Conservation (phyloP, 2,113 vertebrate genomes). For the Columbina picui region DNA sequence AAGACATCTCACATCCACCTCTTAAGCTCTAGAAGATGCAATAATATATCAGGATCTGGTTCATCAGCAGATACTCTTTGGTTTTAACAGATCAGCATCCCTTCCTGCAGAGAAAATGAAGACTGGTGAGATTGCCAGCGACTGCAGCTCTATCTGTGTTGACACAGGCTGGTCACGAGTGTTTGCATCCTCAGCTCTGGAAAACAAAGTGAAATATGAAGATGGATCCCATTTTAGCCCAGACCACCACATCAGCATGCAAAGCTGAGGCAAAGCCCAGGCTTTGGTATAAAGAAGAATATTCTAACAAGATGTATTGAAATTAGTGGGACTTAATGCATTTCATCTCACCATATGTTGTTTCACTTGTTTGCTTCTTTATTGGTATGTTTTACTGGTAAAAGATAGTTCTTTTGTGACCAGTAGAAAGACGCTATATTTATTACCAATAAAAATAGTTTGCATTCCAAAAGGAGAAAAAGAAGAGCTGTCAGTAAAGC, state of each 20-base stretch:
- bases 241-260: not conserved
- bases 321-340: not conserved
- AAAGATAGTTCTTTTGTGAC: not conserved
- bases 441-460: not conserved
- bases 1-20: not conserved
- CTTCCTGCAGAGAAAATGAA: not conserved
- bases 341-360: not conserved
- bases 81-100: not conserved
- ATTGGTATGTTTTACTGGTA: not conserved
- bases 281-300: not conserved
- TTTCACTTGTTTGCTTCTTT: not conserved
- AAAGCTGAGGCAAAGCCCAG: not conserved
- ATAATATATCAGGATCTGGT: not conserved
- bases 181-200: not conserved
- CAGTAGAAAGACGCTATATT: not conserved
- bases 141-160: rapidly evolving
- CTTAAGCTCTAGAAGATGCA: not conserved
- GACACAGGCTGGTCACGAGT: too few relatives aligned
- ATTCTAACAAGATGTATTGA: not conserved
- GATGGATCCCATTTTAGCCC: not conserved
- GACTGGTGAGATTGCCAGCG: rapidly evolving
- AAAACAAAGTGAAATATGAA: not conserved
- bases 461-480: not conserved
- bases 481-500: not conserved
- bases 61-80: not conserved